Evolutionary conservation across 2,888 invertebrate genomes (phyloP), one percentile per base, ranked within the genome.

Genomic region (Oscheius sp.): DNA sequence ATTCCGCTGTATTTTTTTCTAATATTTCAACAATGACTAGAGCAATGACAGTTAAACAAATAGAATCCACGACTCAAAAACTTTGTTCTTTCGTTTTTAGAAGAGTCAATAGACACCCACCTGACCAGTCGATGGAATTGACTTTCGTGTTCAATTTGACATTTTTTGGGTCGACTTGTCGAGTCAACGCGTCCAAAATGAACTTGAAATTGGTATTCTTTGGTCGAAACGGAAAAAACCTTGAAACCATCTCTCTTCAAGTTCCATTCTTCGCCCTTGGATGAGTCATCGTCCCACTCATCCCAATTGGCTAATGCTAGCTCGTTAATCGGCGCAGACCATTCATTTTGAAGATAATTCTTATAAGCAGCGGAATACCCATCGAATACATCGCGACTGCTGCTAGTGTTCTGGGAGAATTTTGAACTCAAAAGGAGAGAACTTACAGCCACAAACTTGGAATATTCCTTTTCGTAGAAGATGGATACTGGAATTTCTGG

Each of bases 281-380:
- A 69, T 0, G 70, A 67, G 4, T 69, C 69, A 37, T 81, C 82
- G 27, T 79, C 72, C 82, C 82, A 82, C 10, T 46, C 27, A n/a
- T 63, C 65, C 12, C 76, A 72, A 61, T 82, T 82, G 0, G 42
- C 64, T 34, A 83, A 23, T 6, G 76, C 72, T 8, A 83, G 70
- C 79, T 82, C 74, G 3, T 69, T 48, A 12, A 66, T 55, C n/a
- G 73, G 76, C 20, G 80, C 76, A 1, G 81, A 78, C 82, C 84
- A 83, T 58, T 83, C 83, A 58, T 61, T 83, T 78, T 34, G 67
- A 75, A 48, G 69, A 76, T 17, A 64, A 46, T 33, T 55, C 20
- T 55, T 55, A 20, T 34, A 55, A 4, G 23, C n/a, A 33, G 33
- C 33, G 17, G 55, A 55, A n/a, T 34, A 20, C 6, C 34, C 55